These are phyloP conservation scores for Sphinx pinastri DNA, from an alignment of 2,888 invertebrate genomes.

Conservation along the genomic window DNA sequence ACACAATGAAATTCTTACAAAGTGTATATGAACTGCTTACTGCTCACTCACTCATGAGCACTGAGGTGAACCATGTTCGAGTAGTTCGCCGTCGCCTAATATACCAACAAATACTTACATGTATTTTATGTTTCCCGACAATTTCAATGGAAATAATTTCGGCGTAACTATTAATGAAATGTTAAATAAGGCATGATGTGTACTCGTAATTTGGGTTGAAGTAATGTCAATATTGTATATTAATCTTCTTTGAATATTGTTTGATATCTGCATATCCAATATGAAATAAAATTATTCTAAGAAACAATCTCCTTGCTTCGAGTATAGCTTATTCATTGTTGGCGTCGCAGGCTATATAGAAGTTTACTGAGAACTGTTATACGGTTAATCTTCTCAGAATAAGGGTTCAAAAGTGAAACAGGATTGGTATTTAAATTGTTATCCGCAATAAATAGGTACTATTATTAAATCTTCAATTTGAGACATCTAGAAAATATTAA, in stretches of 20 bases:
- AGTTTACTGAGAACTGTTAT: neutral
- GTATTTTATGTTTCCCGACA: slow-evolving; percentile 8
- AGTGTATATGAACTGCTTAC: slow-evolving; percentile 45
- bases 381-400: too few relatives aligned
- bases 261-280: slow-evolving; percentile 4
- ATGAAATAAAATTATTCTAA: neutral
- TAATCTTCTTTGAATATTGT: slow-evolving; percentile 18
- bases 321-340: too few relatives aligned
- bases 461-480: too few relatives aligned
- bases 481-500: too few relatives aligned
- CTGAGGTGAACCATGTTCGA: slow-evolving; percentile 34
- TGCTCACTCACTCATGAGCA: slow-evolving; percentile 44
- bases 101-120: slow-evolving; percentile 28
- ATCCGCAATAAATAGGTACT: too few relatives aligned
- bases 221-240: slow-evolving; percentile 18
- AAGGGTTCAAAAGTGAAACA: too few relatives aligned
- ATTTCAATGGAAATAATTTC: slow-evolving; percentile 16
- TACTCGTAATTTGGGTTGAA: neutral
- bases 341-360: neutral
- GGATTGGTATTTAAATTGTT: too few relatives aligned
- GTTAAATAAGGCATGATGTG: slow-evolving; percentile 21
- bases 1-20: slow-evolving; percentile 37
- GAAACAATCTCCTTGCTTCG: neutral
- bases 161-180: slow-evolving; percentile 22
- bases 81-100: slow-evolving; percentile 34